Percentiles rank a stretch among this genome's conserved stretches.
Evolutionary conservation across 1,140 invertebrate species (phyloP).

Genomic region (Philotrypesis tridentata): DNA sequence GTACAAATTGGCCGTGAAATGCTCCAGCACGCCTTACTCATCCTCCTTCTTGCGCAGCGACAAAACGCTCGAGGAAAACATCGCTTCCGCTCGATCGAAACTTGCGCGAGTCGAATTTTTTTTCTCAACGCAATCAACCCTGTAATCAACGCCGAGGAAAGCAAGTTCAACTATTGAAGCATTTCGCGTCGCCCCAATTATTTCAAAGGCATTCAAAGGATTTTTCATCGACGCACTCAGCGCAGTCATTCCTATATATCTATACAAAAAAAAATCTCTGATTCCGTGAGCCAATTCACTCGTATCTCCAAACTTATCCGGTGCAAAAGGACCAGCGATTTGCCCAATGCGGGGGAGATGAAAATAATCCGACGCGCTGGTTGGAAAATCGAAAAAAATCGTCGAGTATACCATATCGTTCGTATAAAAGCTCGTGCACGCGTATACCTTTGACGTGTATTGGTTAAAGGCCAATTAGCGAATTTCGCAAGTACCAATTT

Average conservation of each 20-base stretch:
- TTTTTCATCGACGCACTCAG: background rate
- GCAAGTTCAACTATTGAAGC: too few relatives aligned
- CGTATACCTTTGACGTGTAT: background rate
- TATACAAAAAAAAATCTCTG: background rate
- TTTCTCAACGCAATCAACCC: too few relatives aligned
- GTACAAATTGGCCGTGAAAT: conserved; percentile 64
- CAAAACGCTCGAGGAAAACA: background rate
- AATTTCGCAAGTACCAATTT: background rate
- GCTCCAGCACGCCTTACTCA: background rate
- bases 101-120: too few relatives aligned
- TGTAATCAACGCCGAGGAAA: too few relatives aligned
- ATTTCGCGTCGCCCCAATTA: too few relatives aligned
- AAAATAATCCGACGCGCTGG: too few relatives aligned
- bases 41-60: background rate
- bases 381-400: background rate
- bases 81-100: too few relatives aligned
- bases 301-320: background rate
- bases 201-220: background rate
- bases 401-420: background rate
- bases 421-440: background rate
- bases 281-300: background rate
- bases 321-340: too few relatives aligned
- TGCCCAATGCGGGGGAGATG: too few relatives aligned
- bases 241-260: background rate
- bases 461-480: background rate